A percentile compares a stretch with the other conserved stretches of the same genome.
These are phyloP conservation scores for Melanargia galathea DNA, from an alignment of 2,888 invertebrate genomes.

Conservation along the genomic window DNA sequence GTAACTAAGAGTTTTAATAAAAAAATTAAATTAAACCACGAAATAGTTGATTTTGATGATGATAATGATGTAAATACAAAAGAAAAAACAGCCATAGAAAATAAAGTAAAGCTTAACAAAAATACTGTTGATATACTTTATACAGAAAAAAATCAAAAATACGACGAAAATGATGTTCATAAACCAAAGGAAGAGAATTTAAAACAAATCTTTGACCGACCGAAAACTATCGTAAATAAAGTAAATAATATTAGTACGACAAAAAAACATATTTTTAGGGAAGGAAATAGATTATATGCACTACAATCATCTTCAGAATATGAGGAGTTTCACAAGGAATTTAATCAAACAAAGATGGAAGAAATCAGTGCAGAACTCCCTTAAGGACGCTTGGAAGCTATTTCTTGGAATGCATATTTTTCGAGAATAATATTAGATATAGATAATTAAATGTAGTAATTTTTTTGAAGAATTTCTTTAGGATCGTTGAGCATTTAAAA, in stretches of 20 bases:
- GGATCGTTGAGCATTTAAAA: no score
- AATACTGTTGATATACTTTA: neutral
- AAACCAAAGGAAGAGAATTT: neutral
- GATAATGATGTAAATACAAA: neutral
- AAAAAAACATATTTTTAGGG: constrained; percentile 1
- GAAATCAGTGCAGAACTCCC: neutral
- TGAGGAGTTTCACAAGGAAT: constrained; percentile 16
- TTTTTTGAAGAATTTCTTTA: no score
- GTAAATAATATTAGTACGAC: neutral
- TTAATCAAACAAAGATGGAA: neutral
- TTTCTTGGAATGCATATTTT: no score
- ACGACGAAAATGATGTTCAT: neutral
- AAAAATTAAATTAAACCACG: neutral
- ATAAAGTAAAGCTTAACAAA: neutral
- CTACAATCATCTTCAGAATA: constrained; percentile 12
- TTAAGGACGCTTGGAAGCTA: no score
- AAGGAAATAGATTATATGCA: constrained; percentile 9
- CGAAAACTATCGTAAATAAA: neutral
- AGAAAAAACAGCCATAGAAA: neutral
- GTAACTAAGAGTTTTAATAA: neutral
- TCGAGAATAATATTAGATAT: no score
- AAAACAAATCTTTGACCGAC: neutral
- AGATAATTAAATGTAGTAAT: no score
- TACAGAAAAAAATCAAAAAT: neutral
- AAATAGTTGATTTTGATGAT: neutral